A percentile compares a stretch with the other conserved stretches of the same genome.
Conservation (phyloP, 2,797 vertebrate species). For the Pteronotus mesoamericanus region DNA sequence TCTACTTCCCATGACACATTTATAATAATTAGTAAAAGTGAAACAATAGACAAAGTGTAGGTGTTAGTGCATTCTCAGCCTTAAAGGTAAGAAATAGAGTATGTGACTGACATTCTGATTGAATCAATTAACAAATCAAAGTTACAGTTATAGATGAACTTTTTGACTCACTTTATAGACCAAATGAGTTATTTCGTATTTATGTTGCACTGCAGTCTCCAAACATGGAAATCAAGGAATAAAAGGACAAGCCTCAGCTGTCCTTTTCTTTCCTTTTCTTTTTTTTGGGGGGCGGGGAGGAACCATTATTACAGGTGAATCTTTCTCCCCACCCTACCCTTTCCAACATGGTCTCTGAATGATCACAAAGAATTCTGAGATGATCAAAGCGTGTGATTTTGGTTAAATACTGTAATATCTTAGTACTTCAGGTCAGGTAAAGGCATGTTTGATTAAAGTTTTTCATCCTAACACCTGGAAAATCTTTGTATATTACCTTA, state of each 20-base stretch:
- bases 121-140: background rate
- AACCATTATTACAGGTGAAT: background rate
- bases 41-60: background rate
- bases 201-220: background rate
- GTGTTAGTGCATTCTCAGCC: background rate
- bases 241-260: background rate
- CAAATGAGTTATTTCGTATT: background rate
- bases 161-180: background rate
- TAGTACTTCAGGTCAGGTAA: background rate
- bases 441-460: background rate
- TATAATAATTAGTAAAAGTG: background rate
- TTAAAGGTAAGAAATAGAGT: background rate
- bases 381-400: background rate
- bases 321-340: background rate
- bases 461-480: background rate
- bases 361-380: background rate
- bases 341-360: background rate
- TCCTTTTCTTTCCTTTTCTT: background rate
- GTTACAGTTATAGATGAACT: background rate
- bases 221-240: background rate
- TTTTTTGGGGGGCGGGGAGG: background rate
- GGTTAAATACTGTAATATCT: background rate
- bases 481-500: background rate
- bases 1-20: background rate
- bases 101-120: background rate